A percentile compares a stretch with the other conserved stretches of the same genome.
These are phyloP conservation scores for Sciurus carolinensis DNA, from an alignment of 2,797 vertebrate genomes.

Conservation along the genomic window DNA sequence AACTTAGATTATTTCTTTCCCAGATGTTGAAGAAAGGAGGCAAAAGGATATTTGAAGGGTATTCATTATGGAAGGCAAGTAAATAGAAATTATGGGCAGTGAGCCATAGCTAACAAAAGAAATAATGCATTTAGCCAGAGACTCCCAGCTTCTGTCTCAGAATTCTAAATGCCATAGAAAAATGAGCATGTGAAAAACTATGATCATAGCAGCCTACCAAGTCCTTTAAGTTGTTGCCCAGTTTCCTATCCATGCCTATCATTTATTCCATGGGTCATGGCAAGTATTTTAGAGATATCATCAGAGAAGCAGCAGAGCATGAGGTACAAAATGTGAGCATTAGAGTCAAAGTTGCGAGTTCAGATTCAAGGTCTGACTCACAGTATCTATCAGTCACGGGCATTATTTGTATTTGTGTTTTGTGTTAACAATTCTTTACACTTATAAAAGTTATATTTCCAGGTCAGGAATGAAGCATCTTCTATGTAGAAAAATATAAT, in stretches of 20 bases:
- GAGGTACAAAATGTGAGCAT: background rate
- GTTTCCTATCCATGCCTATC: background rate
- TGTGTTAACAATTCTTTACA: slow-evolving; percentile 29
- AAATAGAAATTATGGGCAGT: background rate
- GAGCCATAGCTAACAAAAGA: background rate
- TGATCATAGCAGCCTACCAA: background rate
- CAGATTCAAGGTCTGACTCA: background rate
- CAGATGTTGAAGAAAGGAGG: background rate
- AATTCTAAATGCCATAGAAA: slow-evolving; percentile 24
- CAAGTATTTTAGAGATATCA: background rate
- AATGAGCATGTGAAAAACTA: background rate
- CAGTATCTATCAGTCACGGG: background rate
- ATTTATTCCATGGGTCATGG: background rate
- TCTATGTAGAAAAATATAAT: background rate
- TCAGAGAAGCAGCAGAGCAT: background rate
- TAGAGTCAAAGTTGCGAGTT: background rate
- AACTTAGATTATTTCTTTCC: background rate
- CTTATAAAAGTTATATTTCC: background rate
- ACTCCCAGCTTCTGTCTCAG: background rate
- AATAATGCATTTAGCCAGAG: background rate
- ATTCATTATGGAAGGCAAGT: background rate
- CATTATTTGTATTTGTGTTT: background rate
- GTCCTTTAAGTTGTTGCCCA: background rate
- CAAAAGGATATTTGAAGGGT: background rate
- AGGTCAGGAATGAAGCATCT: background rate